Evolutionary conservation across 53 echinoderm and acorn worm species (phyloP).

Genomic region (Echinometra lucunter): DNA sequence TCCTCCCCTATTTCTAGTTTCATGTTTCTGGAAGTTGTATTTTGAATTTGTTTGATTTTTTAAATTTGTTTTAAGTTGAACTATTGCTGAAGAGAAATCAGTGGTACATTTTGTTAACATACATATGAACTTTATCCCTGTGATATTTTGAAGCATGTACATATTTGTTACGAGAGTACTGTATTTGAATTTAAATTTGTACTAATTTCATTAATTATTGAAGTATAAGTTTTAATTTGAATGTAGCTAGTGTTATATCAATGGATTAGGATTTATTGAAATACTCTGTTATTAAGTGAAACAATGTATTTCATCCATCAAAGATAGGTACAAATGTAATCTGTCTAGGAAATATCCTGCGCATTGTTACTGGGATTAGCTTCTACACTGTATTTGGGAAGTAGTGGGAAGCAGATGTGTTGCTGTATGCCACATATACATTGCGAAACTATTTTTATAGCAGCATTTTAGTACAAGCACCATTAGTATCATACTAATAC

Average conservation of each 20-base stretch:
- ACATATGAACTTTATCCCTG: not conserved
- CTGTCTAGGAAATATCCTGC: not conserved
- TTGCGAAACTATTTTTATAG: not conserved
- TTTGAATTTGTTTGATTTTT: not conserved
- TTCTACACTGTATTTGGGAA: not conserved
- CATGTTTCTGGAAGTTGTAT: not conserved
- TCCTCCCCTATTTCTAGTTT: not conserved
- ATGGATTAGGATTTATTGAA: no score
- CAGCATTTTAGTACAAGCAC: not conserved
- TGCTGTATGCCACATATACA: not conserved
- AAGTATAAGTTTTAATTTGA: no score
- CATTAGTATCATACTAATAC: not conserved
- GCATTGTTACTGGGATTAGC: not conserved
- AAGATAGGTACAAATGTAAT: not conserved
- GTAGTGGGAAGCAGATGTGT: not conserved
- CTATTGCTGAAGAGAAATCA: not conserved
- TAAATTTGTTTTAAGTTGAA: not conserved
- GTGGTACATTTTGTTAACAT: not conserved
- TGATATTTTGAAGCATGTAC: not conserved
- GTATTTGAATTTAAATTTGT: not conserved
- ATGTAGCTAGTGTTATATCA: no score
- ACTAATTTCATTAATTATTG: not conserved
- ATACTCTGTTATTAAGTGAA: no score
- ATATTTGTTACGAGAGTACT: not conserved
- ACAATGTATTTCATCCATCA: no score